Conservation (phyloP, 2,888 invertebrate species). For the Oligia latruncula region DNA sequence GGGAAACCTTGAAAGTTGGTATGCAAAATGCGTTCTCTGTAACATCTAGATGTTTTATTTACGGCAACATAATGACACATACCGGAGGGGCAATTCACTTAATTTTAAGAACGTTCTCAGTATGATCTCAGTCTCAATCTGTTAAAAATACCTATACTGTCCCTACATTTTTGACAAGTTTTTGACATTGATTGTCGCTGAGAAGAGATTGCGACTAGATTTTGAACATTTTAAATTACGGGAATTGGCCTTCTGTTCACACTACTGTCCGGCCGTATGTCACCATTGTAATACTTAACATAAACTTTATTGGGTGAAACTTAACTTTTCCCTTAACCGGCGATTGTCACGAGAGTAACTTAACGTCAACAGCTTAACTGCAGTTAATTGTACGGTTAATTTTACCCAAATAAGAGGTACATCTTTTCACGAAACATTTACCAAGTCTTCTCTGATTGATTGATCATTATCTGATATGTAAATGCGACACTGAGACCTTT, state of each 20-base stretch:
- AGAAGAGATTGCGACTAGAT: no score
- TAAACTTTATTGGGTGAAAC: constrained; percentile 65
- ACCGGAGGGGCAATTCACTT: neutral
- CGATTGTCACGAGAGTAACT: constrained; percentile 62
- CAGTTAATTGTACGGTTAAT: constrained; percentile 61
- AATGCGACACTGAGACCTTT: constrained; percentile 21
- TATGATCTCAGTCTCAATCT: no score
- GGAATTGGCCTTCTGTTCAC: neutral
- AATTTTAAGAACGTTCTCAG: no score
- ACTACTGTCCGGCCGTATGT: constrained; percentile 8
- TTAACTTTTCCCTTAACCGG: constrained; percentile 63
- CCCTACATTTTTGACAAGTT: no score
- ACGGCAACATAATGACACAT: neutral
- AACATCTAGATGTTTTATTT: constrained; percentile 6
- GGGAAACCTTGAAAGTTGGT: neutral
- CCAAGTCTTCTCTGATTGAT: constrained; percentile 45
- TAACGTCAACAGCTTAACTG: constrained; percentile 56
- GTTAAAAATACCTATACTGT: no score
- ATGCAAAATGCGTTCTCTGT: constrained; percentile 9
- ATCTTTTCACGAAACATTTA: constrained; percentile 49
- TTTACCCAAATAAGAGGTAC: constrained; percentile 54
- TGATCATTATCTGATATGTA: constrained; percentile 34
- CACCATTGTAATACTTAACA: constrained; percentile 46
- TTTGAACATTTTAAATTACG: no score
- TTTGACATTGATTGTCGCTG: no score